phyloP scores from a whole-genome alignment of 2,888 invertebrate species.

The Epinotia bilunana region DNA sequence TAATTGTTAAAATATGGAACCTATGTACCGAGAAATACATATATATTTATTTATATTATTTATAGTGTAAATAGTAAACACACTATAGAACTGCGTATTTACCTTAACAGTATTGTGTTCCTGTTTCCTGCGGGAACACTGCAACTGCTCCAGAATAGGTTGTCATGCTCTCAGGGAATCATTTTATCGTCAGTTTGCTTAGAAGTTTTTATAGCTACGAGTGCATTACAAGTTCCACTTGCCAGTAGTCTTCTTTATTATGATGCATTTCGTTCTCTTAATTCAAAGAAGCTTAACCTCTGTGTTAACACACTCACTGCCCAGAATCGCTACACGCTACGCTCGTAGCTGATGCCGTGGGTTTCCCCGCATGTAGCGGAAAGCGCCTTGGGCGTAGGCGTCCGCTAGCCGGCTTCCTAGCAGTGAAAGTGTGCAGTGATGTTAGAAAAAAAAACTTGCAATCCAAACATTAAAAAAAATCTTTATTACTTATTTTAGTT shows the following conservation, averaged over 20 bases:
- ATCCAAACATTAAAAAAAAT: too few species aligned
- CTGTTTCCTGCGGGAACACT: conserved; percentile 11
- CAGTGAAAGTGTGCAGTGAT: neutral
- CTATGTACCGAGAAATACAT: too few species aligned
- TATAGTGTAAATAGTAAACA: too few species aligned
- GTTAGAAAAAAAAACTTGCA: neutral
- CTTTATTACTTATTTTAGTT: too few species aligned
- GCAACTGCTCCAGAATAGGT: conserved; percentile 22
- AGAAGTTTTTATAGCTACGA: conserved; percentile 26
- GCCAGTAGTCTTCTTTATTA: neutral
- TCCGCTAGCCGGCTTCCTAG: too few species aligned
- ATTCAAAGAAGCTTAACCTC: neutral
- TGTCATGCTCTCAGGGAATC: conserved; percentile 42
- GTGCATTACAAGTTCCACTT: conserved; percentile 2
- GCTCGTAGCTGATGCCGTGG: too few species aligned
- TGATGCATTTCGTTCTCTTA: neutral
- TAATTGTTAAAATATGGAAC: too few species aligned
- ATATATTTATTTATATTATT: too few species aligned
- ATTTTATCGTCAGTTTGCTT: conserved; percentile 38
- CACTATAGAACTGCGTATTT: neutral
- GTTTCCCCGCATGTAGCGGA: too few species aligned
- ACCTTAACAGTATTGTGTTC: neutral
- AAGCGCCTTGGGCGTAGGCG: too few species aligned
- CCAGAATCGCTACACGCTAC: too few species aligned
- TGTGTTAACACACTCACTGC: neutral